Evolutionary conservation across 2,888 invertebrate genomes (phyloP), one percentile per base, ranked within the genome.

Genomic region (Rhaphigaster nebulosa): DNA sequence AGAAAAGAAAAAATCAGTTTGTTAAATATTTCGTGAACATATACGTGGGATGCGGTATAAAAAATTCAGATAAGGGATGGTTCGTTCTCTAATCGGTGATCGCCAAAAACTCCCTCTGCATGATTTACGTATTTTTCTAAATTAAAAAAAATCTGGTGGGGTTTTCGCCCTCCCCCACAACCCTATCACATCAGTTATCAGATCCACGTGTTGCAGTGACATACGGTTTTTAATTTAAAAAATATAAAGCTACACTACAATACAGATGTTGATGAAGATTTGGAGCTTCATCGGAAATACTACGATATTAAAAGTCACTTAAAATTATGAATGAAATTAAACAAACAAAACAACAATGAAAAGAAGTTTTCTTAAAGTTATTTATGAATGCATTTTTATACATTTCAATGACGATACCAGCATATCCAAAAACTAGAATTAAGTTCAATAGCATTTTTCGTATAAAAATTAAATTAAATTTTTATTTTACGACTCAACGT

Each of bases 171-270:
- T 45, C 60, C 38, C n/a, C 34, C 45, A n/a, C n/a, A 65, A 89
- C 70, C 50, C 76, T 45, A 52, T 6, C 1, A 45, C 29, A 89
- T 89, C 89, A 76, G 45, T 89, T 89, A 89, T 89, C 89, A 89
- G 89, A 89, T 89, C 89, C 89, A 89, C 89, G 89, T 89, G 89
- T 89, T 89, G 89, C 89, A 89, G 65, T 23, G 45, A 76, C 89
- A 76, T 65, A 89, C n/a, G 89, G 76, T 18, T 65, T 89, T 89
- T 89, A 89, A 89, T 89, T 89, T 89, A 50, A 76, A 89, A 89
- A 88, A 23, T 76, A 29, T 41, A 70, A 89, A 88, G 6, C 29
- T 65, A 34, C 18, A 4, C 5, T 56, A 54, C 38, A 88, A 88
- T 38, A 34, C 50, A 20, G 88, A 54, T 23, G 8, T 15, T 23